These are phyloP conservation scores for Atopsyche davidsoni DNA, from an alignment of 1,140 invertebrate species.

Conservation along the genomic window DNA sequence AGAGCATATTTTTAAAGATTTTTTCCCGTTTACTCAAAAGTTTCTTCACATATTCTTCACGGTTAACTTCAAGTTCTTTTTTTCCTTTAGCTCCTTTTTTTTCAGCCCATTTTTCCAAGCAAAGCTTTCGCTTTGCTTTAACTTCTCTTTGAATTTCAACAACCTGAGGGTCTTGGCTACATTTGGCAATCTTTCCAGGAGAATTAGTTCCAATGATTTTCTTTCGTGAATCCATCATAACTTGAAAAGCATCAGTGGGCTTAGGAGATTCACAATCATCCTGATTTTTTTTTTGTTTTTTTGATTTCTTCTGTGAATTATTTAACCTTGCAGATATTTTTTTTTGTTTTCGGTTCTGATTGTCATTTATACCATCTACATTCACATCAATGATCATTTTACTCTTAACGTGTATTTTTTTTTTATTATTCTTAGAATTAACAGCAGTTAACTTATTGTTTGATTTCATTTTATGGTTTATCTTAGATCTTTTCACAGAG, in stretches of 20 bases:
- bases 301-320: too few relatives aligned
- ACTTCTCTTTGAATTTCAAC: slow-evolving; percentile 36
- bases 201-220: slow-evolving; percentile 57
- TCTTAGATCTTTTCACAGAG: too few relatives aligned
- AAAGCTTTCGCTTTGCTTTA: slow-evolving; percentile 45
- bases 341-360: too few relatives aligned
- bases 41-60: slow-evolving; percentile 47
- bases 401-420: too few relatives aligned
- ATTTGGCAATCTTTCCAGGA: slow-evolving; percentile 42
- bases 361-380: too few relatives aligned
- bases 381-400: too few relatives aligned
- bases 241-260: slow-evolving; percentile 58
- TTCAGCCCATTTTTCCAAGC: slow-evolving; percentile 53
- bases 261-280: too few relatives aligned
- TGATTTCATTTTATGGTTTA: too few relatives aligned
- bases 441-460: too few relatives aligned
- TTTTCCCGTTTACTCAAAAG: slow-evolving; percentile 52
- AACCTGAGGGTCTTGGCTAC: slow-evolving; percentile 30
- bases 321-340: too few relatives aligned
- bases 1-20: slow-evolving; percentile 47
- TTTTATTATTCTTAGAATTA: too few relatives aligned
- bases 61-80: slow-evolving; percentile 47
- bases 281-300: too few relatives aligned
- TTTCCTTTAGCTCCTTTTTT: slow-evolving; percentile 51
- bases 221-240: slow-evolving; percentile 57